phyloP scores from a whole-genome alignment of 2,888 invertebrate species.

The Andrena praecox region DNA sequence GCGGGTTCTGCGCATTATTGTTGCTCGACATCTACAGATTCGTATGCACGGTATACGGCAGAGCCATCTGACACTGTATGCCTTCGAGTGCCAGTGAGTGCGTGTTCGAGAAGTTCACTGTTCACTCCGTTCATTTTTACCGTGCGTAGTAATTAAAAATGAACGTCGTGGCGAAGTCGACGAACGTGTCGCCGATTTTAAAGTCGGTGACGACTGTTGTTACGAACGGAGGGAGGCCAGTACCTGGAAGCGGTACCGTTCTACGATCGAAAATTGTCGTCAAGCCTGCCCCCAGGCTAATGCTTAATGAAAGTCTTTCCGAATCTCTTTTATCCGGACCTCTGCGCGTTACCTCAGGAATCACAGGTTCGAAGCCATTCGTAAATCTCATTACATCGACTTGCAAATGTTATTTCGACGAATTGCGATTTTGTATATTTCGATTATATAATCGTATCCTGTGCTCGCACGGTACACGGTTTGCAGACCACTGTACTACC shows the following conservation, averaged over 20 bases:
- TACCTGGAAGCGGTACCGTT: conserved; percentile 85
- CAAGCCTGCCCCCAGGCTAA: conserved; percentile 85
- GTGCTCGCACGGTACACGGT: not conserved
- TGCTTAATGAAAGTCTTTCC: conserved; percentile 87
- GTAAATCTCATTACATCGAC: not conserved
- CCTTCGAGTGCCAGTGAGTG: conserved; percentile 17
- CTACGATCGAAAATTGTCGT: conserved; percentile 85
- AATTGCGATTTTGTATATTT: conserved; percentile 22
- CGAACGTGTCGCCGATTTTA: conserved; percentile 89
- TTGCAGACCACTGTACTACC: conserved; percentile 44
- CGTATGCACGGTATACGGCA: not conserved
- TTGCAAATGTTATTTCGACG: not conserved
- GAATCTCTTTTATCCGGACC: conserved; percentile 88
- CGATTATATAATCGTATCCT: conserved; percentile 67
- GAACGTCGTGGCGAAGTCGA: conserved; percentile 89
- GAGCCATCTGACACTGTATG: conserved; percentile 41
- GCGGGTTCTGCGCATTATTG: not conserved
- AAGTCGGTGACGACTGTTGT: conserved; percentile 90
- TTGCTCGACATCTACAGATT: conserved; percentile 18
- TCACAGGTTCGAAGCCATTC: conserved; percentile 85
- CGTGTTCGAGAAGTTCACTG: conserved; percentile 16
- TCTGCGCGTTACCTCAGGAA: conserved; percentile 87
- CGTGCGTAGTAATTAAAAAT: conserved; percentile 86
- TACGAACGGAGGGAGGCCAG: conserved; percentile 88
- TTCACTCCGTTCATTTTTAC: conserved; percentile 38